Evolutionary conservation across 2,113 vertebrate species (phyloP), one percentile per base, ranked within the genome.

Genomic region (Phalacrocorax brasilianus): DNA sequence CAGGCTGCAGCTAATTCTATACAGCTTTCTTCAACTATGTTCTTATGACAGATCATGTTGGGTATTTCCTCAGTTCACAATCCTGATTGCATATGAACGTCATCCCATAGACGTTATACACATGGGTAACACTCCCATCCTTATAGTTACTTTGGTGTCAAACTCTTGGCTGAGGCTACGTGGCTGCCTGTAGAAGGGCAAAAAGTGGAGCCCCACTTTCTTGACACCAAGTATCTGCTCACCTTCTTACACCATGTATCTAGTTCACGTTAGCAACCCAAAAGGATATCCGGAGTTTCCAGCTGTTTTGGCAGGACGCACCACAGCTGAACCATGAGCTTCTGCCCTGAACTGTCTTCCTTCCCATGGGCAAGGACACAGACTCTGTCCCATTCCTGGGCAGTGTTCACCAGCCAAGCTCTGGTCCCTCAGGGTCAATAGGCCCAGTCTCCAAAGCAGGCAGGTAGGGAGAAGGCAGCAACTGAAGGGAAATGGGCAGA

Each of bases 201-300:
- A 42, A 65, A 58, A 42, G 5, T 14, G 8, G 14, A 89, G 11
- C 6, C 14, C 5, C 40, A 1, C 13, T 81, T 58, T n/a, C 12
- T 38, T 50, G 42, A 95, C n/a, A 47, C 14, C 32, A 38, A 7
- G 18, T n/a, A 6, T n/a, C 45, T 66, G 15, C 42, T 74, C 9
- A 33, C 40, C 2, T 40, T 83, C 47, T 77, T 53, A 62, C 3
- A 18, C 14, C 0, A 0, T 17, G 8, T 30, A 7, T 49, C 28
- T 80, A 47, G 11, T 38, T 45, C 2, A 5, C 1, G 2, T 15
- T 23, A 45, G 10, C 3, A 73, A 30, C 12, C 6, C n/a, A 28
- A 74, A 83, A 71, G 9, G 1, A 0, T 58, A 45, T 7, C 26
- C 79, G 50, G 21, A 33, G 7, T 70, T 73, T 74, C 40, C 28